A percentile compares a stretch with the other conserved stretches of the same genome.
These are phyloP conservation scores for Gambusia holbrooki DNA, from an alignment of 2,113 vertebrate species.

Conservation along the genomic window DNA sequence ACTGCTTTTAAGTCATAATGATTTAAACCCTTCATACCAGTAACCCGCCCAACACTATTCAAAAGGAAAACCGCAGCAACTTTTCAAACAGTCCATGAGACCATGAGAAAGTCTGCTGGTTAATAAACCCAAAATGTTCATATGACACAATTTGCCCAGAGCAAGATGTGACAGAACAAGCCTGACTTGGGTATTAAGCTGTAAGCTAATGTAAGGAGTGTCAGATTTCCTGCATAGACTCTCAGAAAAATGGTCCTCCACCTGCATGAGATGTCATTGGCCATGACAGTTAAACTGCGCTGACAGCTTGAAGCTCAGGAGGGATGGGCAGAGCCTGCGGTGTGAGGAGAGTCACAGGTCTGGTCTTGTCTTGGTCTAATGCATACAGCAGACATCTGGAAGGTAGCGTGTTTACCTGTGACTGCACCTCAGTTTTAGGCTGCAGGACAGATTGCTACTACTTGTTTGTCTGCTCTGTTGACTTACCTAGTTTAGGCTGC, in stretches of 20 bases:
- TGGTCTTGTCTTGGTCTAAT: constrained; percentile 83
- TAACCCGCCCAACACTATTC: not conserved
- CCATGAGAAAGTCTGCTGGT: not conserved
- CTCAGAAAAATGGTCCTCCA: constrained; percentile 29
- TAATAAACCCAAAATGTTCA: constrained; percentile 24
- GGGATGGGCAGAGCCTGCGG: constrained; percentile 58
- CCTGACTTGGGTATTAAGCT: constrained; percentile 21
- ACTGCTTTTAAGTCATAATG: no score
- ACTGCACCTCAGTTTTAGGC: constrained; percentile 67
- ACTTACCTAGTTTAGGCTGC: not conserved
- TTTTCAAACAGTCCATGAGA: not conserved
- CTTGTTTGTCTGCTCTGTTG: not conserved
- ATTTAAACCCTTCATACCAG: no score
- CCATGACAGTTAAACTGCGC: constrained; percentile 60
- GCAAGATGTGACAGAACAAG: constrained; percentile 51
- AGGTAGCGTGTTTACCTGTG: constrained; percentile 77
- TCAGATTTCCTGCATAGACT: constrained; percentile 55
- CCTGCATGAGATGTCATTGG: constrained; percentile 45
- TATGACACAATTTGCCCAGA: constrained; percentile 35
- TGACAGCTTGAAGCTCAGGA: constrained; percentile 58
- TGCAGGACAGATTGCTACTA: constrained; percentile 26
- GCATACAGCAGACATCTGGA: constrained; percentile 79
- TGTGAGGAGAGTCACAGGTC: constrained; percentile 79
- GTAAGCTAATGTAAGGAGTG: constrained; percentile 31
- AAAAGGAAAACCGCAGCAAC: not conserved